These are phyloP conservation scores for Andricus quercusramuli DNA, from an alignment of 2,888 invertebrate genomes.

Conservation along the genomic window DNA sequence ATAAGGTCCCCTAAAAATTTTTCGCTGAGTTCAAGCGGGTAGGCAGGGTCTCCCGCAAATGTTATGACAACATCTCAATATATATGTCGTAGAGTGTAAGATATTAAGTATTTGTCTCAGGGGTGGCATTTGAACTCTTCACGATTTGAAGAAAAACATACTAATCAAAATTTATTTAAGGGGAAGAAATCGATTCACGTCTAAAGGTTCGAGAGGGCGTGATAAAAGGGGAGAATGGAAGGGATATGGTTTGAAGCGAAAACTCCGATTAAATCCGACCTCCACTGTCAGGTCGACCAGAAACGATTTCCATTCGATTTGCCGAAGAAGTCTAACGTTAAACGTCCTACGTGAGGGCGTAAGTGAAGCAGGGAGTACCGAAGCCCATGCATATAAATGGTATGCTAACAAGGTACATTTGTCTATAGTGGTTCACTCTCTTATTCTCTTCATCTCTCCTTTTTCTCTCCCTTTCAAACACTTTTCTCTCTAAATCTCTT, in stretches of 20 bases:
- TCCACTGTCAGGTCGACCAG: not conserved
- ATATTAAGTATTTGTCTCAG: not conserved
- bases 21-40: no score
- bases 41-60: no score
- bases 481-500: slow-evolving; percentile 38
- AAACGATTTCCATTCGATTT: slow-evolving; percentile 75
- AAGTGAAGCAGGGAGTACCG: slow-evolving; percentile 68
- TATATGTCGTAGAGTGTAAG: no score
- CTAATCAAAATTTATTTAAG: not conserved
- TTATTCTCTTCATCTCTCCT: slow-evolving; percentile 54
- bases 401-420: slow-evolving; percentile 78
- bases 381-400: slow-evolving; percentile 78
- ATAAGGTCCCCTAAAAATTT: no score
- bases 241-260: not conserved
- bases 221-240: not conserved
- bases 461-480: slow-evolving; percentile 48
- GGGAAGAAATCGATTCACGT: not conserved
- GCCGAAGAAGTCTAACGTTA: slow-evolving; percentile 73
- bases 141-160: not conserved
- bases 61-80: no score
- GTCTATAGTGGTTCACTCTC: slow-evolving; percentile 72
- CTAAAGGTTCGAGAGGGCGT: not conserved
- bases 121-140: not conserved
- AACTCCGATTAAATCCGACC: not conserved
- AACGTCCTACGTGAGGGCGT: slow-evolving; percentile 66